Conservation (phyloP, 2,888 invertebrate genomes). For the Catocala nupta region DNA sequence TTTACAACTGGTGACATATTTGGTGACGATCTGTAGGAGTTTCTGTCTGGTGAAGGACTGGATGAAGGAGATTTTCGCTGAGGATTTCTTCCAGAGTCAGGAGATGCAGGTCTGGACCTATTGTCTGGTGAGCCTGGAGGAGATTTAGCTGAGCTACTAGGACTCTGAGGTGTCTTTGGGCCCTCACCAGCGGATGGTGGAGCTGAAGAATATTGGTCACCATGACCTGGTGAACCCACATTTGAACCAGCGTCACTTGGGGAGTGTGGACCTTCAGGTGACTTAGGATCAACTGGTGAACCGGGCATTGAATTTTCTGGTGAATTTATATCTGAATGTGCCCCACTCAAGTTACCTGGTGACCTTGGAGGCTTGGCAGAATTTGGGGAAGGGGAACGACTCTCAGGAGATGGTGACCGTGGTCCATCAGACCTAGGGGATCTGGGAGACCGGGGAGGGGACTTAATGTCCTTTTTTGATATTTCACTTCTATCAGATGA, state of each 20-base stretch:
- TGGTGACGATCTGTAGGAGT: slow-evolving; percentile 67
- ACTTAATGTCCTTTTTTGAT: slow-evolving; percentile 76
- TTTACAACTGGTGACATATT: slow-evolving; percentile 60
- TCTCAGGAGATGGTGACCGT: slow-evolving; percentile 70
- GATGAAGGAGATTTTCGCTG: slow-evolving; percentile 65
- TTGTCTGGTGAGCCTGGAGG: slow-evolving; percentile 67
- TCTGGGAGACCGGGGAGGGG: slow-evolving; percentile 58
- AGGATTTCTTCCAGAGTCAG: slow-evolving; percentile 70
- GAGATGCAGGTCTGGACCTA: slow-evolving; percentile 71
- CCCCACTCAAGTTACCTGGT: slow-evolving; percentile 78
- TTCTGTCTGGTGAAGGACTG: slow-evolving; percentile 75
- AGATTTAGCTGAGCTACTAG: slow-evolving; percentile 69
- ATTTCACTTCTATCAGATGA: slow-evolving; percentile 75
- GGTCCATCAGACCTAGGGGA: slow-evolving; percentile 61
- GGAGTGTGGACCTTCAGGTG: slow-evolving; percentile 82
- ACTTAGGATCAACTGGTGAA: slow-evolving; percentile 76
- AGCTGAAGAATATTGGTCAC: slow-evolving; percentile 65
- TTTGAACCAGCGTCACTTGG: slow-evolving; percentile 73
- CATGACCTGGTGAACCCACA: slow-evolving; percentile 68
- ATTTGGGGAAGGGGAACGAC: slow-evolving; percentile 61
- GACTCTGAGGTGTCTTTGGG: slow-evolving; percentile 78
- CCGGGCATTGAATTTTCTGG: slow-evolving; percentile 79
- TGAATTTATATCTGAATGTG: slow-evolving; percentile 81
- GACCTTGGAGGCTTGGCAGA: slow-evolving; percentile 62
- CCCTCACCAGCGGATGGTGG: slow-evolving; percentile 69